Evolutionary conservation across 92 coral and sea anemone species (phyloP).

Genomic region (Blastomussa wellsi): DNA sequence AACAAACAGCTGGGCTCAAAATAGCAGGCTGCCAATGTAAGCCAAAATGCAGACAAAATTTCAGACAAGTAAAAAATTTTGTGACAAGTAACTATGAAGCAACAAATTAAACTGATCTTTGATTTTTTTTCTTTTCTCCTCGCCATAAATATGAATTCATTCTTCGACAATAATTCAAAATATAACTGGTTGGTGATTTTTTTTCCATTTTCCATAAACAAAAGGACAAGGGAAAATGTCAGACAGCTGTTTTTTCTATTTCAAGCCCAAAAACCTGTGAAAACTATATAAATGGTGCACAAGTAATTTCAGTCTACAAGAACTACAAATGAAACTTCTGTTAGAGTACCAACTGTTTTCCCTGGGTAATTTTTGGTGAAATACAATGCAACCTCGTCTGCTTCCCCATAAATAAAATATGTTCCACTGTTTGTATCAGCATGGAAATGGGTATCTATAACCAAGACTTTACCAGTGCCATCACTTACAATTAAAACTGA

Average conservation of each 20-base stretch:
- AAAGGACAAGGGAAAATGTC: background rate
- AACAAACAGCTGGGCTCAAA: too few species aligned
- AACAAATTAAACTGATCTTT: background rate
- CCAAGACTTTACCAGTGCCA: conserved; percentile 24
- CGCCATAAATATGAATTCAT: too few species aligned
- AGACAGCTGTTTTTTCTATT: conserved; percentile 3
- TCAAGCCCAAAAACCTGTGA: conserved; percentile 4
- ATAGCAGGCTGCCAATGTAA: too few species aligned
- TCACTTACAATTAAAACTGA: conserved; percentile 30
- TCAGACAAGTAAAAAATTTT: too few species aligned
- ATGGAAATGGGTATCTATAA: conserved; percentile 32
- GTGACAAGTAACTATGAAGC: background rate
- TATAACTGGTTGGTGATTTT: too few species aligned
- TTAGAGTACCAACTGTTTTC: conserved; percentile 29
- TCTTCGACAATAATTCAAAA: too few species aligned
- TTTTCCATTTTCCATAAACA: background rate
- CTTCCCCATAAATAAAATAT: conserved; percentile 19
- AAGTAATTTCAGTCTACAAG: background rate
- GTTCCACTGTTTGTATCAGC: conserved; percentile 33
- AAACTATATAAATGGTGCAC: background rate
- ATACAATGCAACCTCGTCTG: conserved; percentile 22
- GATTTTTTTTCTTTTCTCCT: background rate
- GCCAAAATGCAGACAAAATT: too few species aligned
- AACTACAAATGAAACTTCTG: conserved; percentile 31
- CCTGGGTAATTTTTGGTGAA: conserved; percentile 16